Evolutionary conservation across 2,888 invertebrate species (phyloP), one percentile per base, ranked within the genome.

Genomic region (Drosophila antonietae): DNA sequence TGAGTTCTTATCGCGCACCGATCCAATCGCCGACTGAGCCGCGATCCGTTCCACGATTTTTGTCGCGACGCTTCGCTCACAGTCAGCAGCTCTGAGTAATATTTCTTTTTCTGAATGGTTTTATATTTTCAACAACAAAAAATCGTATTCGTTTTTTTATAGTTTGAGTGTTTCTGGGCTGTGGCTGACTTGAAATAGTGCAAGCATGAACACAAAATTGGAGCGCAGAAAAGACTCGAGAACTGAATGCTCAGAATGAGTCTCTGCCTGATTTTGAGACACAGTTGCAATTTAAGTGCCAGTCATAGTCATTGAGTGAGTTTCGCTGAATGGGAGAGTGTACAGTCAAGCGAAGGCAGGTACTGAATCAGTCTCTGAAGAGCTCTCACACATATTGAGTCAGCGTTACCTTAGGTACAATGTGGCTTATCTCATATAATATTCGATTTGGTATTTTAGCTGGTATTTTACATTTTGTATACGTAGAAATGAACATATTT

Each of bases 1-100:
- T 39, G 74, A 79, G 79, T 73, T 89, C 88, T 87, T 87, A 87
- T 87, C 86, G 86, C 72, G 44, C 69, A 46, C 68, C 83, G 81
- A 83, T 78, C 83, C 83, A 81, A 83, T 74, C 68, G 76, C 59
- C 68, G 80, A 87, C 86, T 89, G 88, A 73, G 67, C 72, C 49
- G 39, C 73, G 53, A 68, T 62, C 61, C 52, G 55, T 69, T 67
- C 58, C 57, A 44, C 60, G 66, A 56, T 75, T 64, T 65, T 57
- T 65, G 71, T 68, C 70, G 60, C 76, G 46, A 18, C 68, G 44
- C 70, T 28, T 33, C 37, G 66, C 20, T 41, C 51, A 10, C 44
- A 52, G 44, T 47, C 62, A n/a, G 44, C 44, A n/a, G 44, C 44
- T 62, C 62, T 72, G 65, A 75, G 77, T 73, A 51, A 49, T 20